Evolutionary conservation across 2,888 invertebrate species (phyloP).

Genomic region (Micropterix aruncella): DNA sequence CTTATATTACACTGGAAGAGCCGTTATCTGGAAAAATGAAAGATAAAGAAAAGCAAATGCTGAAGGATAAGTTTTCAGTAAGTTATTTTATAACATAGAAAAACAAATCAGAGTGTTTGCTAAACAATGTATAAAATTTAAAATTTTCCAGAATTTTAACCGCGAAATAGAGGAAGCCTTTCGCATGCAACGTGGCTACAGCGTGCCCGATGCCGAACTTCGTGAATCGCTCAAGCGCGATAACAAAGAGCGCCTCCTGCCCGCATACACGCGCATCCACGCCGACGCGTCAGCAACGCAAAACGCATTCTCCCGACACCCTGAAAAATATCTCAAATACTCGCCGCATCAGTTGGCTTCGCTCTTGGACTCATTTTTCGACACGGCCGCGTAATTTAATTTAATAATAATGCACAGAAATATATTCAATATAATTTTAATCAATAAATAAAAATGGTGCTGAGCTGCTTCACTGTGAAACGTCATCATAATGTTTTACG

Average conservation of each 20-base stretch:
- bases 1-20: slow-evolving; percentile 58
- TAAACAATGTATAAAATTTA: too few relatives aligned
- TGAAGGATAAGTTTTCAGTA: slow-evolving; percentile 84
- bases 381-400: slow-evolving; percentile 72
- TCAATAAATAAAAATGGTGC: not conserved
- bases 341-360: slow-evolving; percentile 72
- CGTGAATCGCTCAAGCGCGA: slow-evolving; percentile 79
- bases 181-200: slow-evolving; percentile 76
- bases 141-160: slow-evolving; percentile 91
- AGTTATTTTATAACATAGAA: slow-evolving; percentile 17
- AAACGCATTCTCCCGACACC: slow-evolving; percentile 82
- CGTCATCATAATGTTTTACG: too few relatives aligned
- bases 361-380: slow-evolving; percentile 83
- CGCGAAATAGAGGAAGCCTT: slow-evolving; percentile 88
- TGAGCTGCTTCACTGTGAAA: too few relatives aligned
- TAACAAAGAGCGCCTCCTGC: slow-evolving; percentile 78
- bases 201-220: slow-evolving; percentile 85
- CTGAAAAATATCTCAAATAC: slow-evolving; percentile 86
- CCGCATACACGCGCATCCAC: slow-evolving; percentile 71
- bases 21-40: slow-evolving; percentile 56
- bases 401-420: not conserved
- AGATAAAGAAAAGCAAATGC: slow-evolving; percentile 71
- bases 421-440: not conserved
- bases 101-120: not conserved
- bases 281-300: slow-evolving; percentile 48